Evolutionary conservation across 2,113 vertebrate species (phyloP).

Genomic region (Haemorhous mexicanus): DNA sequence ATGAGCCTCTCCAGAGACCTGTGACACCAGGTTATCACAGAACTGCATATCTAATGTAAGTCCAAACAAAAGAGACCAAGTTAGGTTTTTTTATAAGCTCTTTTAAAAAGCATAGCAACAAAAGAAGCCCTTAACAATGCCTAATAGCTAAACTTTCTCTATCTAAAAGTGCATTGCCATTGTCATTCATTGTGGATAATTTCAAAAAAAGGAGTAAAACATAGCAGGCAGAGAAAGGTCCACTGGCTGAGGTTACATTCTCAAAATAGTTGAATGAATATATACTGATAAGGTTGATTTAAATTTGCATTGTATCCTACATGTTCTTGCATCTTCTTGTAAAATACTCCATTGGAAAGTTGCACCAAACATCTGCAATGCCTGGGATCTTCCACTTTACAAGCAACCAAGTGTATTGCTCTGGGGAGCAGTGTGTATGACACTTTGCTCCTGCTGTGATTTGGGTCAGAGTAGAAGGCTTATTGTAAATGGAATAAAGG

Average conservation of each 20-base stretch:
- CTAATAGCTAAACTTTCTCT: constrained; percentile 22
- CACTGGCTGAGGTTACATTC: neutral
- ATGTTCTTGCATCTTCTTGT: neutral
- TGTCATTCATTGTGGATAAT: neutral
- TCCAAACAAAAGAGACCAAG: constrained; percentile 12
- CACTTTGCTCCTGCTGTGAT: neutral
- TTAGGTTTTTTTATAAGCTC: neutral
- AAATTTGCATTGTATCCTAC: neutral
- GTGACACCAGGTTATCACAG: constrained; percentile 86
- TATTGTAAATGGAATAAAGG: neutral
- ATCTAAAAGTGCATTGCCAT: neutral
- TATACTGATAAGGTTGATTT: neutral
- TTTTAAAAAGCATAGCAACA: neutral
- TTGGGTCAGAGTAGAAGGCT: neutral
- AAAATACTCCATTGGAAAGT: neutral
- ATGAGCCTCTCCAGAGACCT: constrained; percentile 89
- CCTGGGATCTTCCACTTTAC: neutral
- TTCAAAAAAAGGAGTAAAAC: neutral
- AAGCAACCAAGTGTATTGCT: neutral
- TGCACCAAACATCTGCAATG: neutral
- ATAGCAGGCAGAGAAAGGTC: neutral
- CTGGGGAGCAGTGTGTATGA: neutral
- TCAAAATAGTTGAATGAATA: neutral
- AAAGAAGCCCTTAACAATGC: neutral
- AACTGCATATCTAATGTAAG: constrained; percentile 72